Conservation (phyloP, 1,140 invertebrate genomes). For the Formica exsecta region DNA sequence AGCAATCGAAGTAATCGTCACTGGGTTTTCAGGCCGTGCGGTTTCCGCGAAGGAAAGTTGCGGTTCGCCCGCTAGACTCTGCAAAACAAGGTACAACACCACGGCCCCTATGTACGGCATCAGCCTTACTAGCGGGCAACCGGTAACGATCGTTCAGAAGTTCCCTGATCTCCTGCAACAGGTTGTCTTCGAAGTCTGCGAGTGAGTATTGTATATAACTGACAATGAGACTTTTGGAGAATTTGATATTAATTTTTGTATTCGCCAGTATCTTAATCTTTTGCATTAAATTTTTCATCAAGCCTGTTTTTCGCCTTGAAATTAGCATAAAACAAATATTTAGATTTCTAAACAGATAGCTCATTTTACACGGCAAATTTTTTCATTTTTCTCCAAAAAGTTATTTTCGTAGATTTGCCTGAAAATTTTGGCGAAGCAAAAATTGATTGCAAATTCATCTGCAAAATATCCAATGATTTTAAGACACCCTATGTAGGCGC, state of each 20-base stretch:
- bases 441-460: background rate
- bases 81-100: conserved; percentile 95
- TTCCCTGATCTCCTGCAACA: conserved; percentile 97
- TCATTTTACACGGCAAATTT: background rate
- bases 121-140: conserved; percentile 95
- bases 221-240: background rate
- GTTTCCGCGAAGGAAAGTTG: conserved; percentile 86
- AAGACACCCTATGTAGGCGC: background rate
- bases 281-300: conserved; percentile 5
- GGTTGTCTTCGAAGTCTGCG: conserved; percentile 95
- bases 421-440: background rate
- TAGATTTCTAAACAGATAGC: background rate
- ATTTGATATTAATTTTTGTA: conserved; percentile 8
- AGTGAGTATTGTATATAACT: conserved; percentile 82
- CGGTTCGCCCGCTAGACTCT: conserved; percentile 91
- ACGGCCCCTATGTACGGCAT: conserved; percentile 97
- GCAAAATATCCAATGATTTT: background rate
- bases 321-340: background rate
- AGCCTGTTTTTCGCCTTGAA: background rate
- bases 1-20: conserved; percentile 24
- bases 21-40: conserved; percentile 80
- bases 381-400: background rate
- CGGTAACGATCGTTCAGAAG: conserved; percentile 97
- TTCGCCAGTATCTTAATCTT: background rate
- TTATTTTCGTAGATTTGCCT: background rate